These are phyloP conservation scores for Cheirogaleus major DNA, from an alignment of 2,797 vertebrate genomes.

Conservation along the genomic window DNA sequence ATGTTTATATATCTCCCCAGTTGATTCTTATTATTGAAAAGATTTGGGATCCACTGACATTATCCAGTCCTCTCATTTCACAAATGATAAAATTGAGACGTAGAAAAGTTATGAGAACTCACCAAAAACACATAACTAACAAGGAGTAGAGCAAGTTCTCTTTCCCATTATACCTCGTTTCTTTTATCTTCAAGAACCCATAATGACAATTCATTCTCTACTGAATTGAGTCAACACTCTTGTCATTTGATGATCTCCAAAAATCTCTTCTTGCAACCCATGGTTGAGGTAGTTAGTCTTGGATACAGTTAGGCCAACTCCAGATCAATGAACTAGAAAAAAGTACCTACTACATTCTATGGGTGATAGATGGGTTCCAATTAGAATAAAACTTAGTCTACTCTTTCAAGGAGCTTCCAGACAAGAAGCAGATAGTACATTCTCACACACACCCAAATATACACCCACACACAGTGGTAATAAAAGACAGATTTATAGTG, in stretches of 20 bases:
- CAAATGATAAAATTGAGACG: background rate
- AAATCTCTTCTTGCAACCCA: background rate
- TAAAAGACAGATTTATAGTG: background rate
- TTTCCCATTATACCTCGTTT: background rate
- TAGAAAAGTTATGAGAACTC: background rate
- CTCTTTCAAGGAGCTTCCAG: slow-evolving; percentile 37
- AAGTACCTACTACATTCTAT: background rate
- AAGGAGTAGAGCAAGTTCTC: background rate
- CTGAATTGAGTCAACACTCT: background rate
- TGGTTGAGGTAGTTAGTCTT: background rate
- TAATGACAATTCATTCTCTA: background rate
- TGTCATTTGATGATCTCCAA: background rate
- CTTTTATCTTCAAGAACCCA: background rate
- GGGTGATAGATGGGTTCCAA: background rate
- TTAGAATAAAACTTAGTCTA: background rate
- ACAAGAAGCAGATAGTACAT: background rate
- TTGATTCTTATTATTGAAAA: background rate
- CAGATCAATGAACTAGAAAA: background rate
- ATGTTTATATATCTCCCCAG: background rate
- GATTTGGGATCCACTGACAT: background rate
- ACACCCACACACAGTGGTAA: background rate
- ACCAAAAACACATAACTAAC: background rate
- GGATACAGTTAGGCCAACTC: background rate
- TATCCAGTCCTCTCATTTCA: background rate
- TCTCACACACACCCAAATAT: background rate